phyloP scores from a whole-genome alignment of 2,113 vertebrate species.

The Trematomus loennbergii region DNA sequence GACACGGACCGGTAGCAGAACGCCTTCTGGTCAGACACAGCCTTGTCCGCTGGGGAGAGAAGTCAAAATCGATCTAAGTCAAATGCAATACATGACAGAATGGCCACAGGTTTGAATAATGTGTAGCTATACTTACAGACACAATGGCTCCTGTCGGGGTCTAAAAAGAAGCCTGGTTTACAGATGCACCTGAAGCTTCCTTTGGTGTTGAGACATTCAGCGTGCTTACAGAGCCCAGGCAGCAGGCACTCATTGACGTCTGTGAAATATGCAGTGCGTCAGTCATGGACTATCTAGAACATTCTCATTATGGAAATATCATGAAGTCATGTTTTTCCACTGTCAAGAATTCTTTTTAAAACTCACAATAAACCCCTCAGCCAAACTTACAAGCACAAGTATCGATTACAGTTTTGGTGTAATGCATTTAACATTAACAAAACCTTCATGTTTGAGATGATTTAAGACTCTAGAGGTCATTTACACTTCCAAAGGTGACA shows the following conservation, averaged over 20 bases:
- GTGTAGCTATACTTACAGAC: conserved; percentile 80
- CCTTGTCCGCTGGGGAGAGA: conserved; percentile 90
- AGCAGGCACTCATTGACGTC: conserved; percentile 87
- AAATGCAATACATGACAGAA: neutral
- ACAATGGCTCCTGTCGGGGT: conserved; percentile 84
- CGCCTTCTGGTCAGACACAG: conserved; percentile 88
- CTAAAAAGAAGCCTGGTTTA: conserved; percentile 84
- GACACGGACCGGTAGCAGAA: conserved; percentile 82
- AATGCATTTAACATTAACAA: conserved; percentile 20
- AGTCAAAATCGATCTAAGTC: neutral
- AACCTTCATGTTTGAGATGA: conserved; percentile 34
- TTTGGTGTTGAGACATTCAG: conserved; percentile 84
- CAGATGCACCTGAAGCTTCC: conserved; percentile 88
- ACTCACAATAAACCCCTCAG: conserved; percentile 27
- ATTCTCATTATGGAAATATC: conserved; percentile 37
- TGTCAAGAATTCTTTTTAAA: conserved; percentile 12
- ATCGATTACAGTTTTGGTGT: conserved; percentile 10
- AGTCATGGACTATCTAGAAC: conserved; percentile 13
- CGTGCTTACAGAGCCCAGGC: conserved; percentile 84
- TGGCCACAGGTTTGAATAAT: neutral
- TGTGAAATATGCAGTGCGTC: conserved; percentile 56
- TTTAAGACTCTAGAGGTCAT: conserved; percentile 51
- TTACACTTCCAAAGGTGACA: conserved; percentile 63
- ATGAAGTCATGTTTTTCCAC: conserved; percentile 37
- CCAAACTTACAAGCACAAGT: neutral